phyloP scores from a whole-genome alignment of 2,888 invertebrate species.

The Linyphia triangularis region DNA sequence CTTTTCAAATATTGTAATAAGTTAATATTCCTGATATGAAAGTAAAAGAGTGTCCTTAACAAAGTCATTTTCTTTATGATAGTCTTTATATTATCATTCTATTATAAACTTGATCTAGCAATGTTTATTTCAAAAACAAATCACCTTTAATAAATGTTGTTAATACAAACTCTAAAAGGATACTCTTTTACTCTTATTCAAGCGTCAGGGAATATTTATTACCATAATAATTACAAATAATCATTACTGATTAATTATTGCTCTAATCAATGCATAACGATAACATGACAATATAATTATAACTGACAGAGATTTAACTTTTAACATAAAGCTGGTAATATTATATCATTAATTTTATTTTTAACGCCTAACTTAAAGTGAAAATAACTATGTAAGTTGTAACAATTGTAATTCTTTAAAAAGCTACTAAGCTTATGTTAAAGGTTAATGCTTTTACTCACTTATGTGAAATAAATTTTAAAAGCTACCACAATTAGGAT shows the following conservation, averaged over 20 bases:
- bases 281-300: background rate
- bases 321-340: background rate
- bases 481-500: background rate
- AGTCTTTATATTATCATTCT: no score
- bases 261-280: background rate
- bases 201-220: no score
- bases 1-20: slow-evolving; percentile 8
- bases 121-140: no score
- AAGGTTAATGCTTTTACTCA: background rate
- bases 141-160: no score
- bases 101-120: no score
- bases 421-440: background rate
- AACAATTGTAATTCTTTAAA: background rate
- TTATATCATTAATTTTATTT: background rate
- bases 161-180: background rate
- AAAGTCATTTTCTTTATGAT: no score
- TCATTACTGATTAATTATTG: no score
- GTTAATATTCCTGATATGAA: background rate
- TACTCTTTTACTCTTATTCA: background rate
- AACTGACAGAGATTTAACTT: background rate
- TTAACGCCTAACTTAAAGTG: no score
- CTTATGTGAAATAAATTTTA: background rate
- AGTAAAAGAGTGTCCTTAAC: background rate
- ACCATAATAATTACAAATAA: background rate
- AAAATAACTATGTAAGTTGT: background rate